A percentile compares a stretch with the other conserved stretches of the same genome.
Conservation (phyloP, 2,797 vertebrate species). For the Eupleurogrammus muticus region DNA sequence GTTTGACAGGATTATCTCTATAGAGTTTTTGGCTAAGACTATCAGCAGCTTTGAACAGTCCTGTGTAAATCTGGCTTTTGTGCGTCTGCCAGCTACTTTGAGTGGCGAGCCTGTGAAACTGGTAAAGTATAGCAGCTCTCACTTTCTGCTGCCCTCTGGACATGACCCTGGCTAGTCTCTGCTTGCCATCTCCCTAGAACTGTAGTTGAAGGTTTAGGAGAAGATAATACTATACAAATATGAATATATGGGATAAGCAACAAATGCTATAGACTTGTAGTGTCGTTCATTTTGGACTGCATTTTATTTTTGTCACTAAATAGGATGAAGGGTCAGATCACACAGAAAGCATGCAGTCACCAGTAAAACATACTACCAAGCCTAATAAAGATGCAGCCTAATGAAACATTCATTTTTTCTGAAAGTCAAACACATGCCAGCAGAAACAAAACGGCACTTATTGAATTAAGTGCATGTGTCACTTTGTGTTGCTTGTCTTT, state of each 20-base stretch:
- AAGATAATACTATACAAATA: background rate
- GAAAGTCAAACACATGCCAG: background rate
- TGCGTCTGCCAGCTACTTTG: conserved; percentile 3
- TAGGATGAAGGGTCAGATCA: background rate
- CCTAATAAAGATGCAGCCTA: background rate
- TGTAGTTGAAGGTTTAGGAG: background rate
- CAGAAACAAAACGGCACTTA: background rate
- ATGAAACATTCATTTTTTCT: background rate
- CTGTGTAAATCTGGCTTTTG: too few relatives aligned
- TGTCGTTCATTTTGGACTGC: background rate
- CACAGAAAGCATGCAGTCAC: background rate
- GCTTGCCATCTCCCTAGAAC: background rate
- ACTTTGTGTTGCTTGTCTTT: background rate
- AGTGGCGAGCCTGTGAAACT: background rate
- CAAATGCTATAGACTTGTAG: background rate
- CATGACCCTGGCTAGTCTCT: background rate
- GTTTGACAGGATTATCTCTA: background rate
- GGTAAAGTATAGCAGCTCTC: background rate
- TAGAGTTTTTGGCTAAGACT: background rate
- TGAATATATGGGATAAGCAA: too few relatives aligned
- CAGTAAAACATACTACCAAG: background rate
- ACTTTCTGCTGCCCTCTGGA: background rate
- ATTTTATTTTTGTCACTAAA: background rate
- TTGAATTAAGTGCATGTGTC: background rate
- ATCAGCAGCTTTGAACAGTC: background rate